These are phyloP conservation scores for Tyrannus savana DNA, from an alignment of 2,113 vertebrate species.

Conservation along the genomic window DNA sequence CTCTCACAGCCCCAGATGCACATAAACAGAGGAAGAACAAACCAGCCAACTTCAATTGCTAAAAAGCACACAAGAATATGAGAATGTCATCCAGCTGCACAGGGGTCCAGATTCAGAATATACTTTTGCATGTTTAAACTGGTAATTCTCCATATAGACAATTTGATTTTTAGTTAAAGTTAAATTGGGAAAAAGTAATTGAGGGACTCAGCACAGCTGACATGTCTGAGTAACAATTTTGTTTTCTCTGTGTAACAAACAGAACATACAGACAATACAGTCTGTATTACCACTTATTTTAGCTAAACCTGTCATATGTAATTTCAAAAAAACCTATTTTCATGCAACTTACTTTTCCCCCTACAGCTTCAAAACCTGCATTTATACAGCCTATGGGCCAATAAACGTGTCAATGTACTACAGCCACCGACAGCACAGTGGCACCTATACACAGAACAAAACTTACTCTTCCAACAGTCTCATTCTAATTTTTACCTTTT, in stretches of 20 bases:
- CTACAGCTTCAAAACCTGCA: not conserved
- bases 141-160: not conserved
- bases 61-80: not conserved
- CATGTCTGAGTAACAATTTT: not conserved
- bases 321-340: not conserved
- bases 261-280: not conserved
- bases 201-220: not conserved
- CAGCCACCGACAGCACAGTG: not conserved
- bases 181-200: not conserved
- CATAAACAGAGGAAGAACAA: slow-evolving; percentile 54
- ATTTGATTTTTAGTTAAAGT: not conserved
- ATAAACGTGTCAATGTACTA: not conserved
- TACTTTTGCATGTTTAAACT: not conserved
- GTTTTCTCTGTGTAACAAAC: not conserved
- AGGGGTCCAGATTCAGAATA: not conserved
- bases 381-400: not conserved
- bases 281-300: not conserved
- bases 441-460: not conserved
- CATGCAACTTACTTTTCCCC: not conserved
- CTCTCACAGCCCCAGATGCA: not conserved
- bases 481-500: not conserved
- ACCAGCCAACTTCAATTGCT: slow-evolving; percentile 21
- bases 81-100: not conserved
- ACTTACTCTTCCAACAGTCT: not conserved
- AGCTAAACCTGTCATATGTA: not conserved